These are phyloP conservation scores for Drosophila sulfurigaster DNA, from an alignment of 1,140 invertebrate species.

Conservation along the genomic window DNA sequence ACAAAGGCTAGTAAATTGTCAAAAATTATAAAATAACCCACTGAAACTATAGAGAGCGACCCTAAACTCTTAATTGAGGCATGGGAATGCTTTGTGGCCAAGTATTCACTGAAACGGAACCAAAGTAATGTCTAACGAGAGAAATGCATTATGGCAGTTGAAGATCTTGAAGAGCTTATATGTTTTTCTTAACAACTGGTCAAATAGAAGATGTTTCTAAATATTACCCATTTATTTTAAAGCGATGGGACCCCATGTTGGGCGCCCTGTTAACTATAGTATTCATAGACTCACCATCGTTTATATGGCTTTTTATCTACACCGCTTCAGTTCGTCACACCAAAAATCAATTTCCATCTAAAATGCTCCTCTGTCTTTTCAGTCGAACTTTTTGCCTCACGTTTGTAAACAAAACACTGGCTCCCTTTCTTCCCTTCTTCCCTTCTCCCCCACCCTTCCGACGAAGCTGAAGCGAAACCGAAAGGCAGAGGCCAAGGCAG, in stretches of 20 bases:
- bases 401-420: constrained; percentile 74
- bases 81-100: constrained; percentile 5
- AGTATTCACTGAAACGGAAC: not conserved
- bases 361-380: constrained; percentile 61
- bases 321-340: constrained; percentile 66
- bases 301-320: constrained; percentile 38
- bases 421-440: constrained; percentile 28
- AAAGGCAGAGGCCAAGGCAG: constrained; percentile 4
- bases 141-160: not conserved
- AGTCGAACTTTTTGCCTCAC: constrained; percentile 61
- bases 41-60: not conserved
- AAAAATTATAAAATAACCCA: constrained; percentile 22
- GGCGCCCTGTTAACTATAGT: constrained; percentile 8
- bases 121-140: not conserved
- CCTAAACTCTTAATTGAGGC: constrained; percentile 29
- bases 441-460: constrained; percentile 4
- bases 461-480: not conserved
- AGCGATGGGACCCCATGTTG: not conserved
- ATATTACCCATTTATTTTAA: not conserved
- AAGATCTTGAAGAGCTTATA: not conserved
- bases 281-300: not conserved
- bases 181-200: not conserved
- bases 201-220: not conserved
- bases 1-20: constrained; percentile 41
- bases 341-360: constrained; percentile 77